Conservation (phyloP, 2,797 vertebrate genomes). For the Sebastes hopkinsi region DNA sequence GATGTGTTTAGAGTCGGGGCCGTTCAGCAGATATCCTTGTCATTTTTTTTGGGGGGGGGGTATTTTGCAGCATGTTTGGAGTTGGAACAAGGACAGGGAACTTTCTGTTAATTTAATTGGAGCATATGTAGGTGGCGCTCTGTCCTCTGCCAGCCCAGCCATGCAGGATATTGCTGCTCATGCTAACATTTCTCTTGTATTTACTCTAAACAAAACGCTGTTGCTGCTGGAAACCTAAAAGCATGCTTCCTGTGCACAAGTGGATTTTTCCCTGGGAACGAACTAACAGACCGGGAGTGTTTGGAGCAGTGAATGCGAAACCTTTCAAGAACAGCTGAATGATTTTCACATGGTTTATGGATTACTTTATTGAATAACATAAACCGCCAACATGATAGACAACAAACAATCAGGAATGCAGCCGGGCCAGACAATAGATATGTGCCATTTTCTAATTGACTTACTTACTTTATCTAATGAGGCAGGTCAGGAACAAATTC, state of each 20-base stretch:
- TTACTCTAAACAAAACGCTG: constrained; percentile 32
- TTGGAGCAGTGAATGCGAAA: background rate
- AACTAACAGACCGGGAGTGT: background rate
- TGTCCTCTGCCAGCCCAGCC: background rate
- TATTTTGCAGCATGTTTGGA: background rate
- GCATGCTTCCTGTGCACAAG: constrained; percentile 10
- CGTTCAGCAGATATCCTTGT: background rate
- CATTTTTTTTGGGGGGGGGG: accelerated
- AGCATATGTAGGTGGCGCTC: constrained; percentile 5
- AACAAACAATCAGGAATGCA: background rate
- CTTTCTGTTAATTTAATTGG: background rate
- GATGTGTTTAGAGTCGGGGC: background rate
- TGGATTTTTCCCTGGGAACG: constrained; percentile 3
- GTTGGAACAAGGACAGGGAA: background rate
- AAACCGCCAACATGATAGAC: background rate
- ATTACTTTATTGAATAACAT: background rate
- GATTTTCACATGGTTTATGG: background rate
- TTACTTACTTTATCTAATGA: constrained; percentile 37
- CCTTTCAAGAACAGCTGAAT: background rate
- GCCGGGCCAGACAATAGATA: constrained; percentile 12
- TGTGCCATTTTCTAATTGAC: constrained; percentile 41
- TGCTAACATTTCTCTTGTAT: constrained; percentile 10
- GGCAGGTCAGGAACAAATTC: constrained; percentile 37
- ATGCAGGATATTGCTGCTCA: constrained; percentile 8
- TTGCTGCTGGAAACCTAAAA: constrained; percentile 37